Evolutionary conservation across 2,888 invertebrate species (phyloP).

Genomic region (Synanthedon myopaeformis): DNA sequence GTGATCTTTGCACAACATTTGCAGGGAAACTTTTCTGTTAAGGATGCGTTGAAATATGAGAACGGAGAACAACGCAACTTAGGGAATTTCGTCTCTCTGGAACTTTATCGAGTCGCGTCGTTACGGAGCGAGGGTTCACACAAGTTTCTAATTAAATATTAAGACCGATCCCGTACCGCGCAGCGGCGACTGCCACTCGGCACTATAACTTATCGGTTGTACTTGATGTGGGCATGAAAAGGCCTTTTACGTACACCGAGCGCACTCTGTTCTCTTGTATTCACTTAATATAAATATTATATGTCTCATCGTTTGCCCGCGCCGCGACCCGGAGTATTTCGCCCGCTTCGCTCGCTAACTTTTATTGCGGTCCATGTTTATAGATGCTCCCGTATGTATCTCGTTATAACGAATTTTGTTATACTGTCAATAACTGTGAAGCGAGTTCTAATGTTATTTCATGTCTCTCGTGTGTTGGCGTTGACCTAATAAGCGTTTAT

Average conservation of each 20-base stretch:
- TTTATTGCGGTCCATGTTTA: neutral
- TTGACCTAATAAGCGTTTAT: too few species aligned
- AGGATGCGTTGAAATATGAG: constrained; percentile 27
- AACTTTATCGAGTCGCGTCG: constrained; percentile 28
- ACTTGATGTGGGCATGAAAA: neutral
- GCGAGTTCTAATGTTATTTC: too few species aligned
- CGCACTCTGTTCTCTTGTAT: neutral
- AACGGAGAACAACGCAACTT: constrained; percentile 17
- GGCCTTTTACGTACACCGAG: neutral
- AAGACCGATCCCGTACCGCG: constrained; percentile 11
- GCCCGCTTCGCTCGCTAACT: neutral
- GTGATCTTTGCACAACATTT: constrained; percentile 4
- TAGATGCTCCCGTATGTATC: neutral
- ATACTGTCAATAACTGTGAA: neutral
- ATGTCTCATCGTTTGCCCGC: neutral
- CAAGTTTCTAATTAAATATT: constrained; percentile 58
- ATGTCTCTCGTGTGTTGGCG: too few species aligned
- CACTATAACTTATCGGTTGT: neutral
- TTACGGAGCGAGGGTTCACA: constrained; percentile 19
- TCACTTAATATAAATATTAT: neutral
- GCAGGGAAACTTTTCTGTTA: constrained; percentile 7
- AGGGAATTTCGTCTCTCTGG: constrained; percentile 40
- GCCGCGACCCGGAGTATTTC: neutral
- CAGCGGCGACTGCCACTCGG: neutral
- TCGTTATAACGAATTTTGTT: neutral